A percentile compares a stretch with the other conserved stretches of the same genome.
phyloP scores from a whole-genome alignment of 2,797 vertebrate genomes.

The Gadopsis marmoratus region DNA sequence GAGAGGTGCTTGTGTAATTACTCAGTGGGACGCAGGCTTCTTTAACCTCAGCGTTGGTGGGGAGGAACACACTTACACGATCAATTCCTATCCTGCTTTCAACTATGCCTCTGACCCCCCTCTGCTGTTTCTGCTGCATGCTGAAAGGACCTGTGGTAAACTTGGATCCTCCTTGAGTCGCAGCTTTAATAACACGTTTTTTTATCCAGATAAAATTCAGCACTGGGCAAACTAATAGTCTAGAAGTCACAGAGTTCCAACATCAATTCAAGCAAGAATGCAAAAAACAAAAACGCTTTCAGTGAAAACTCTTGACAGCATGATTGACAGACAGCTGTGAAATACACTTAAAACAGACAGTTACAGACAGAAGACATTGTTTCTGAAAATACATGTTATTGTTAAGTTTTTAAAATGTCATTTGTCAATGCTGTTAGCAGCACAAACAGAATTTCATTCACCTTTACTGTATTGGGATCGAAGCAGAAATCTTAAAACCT shows the following conservation, averaged over 20 bases:
- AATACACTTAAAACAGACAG: not conserved
- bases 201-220: slow-evolving; percentile 19
- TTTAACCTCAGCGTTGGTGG: slow-evolving; percentile 62
- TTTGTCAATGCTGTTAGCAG: not conserved
- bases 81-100: slow-evolving; percentile 65
- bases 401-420: not conserved
- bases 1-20: slow-evolving; percentile 75
- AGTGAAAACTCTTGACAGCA: too few relatives aligned
- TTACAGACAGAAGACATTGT: not conserved
- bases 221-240: not conserved
- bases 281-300: not conserved
- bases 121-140: slow-evolving; percentile 19
- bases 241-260: slow-evolving; percentile 21
- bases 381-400: not conserved
- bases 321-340: not conserved
- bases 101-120: slow-evolving; percentile 17
- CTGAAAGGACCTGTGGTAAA: slow-evolving; percentile 43
- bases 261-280: not conserved
- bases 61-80: slow-evolving; percentile 57
- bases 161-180: slow-evolving; percentile 50
- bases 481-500: slow-evolving; percentile 3
- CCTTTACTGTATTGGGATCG: not conserved
- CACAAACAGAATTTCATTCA: not conserved
- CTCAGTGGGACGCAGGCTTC: slow-evolving; percentile 69
- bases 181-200: slow-evolving; percentile 32